Evolutionary conservation across 2,888 invertebrate species (phyloP), one percentile per base, ranked within the genome.

Genomic region (Cyclophora punctaria): DNA sequence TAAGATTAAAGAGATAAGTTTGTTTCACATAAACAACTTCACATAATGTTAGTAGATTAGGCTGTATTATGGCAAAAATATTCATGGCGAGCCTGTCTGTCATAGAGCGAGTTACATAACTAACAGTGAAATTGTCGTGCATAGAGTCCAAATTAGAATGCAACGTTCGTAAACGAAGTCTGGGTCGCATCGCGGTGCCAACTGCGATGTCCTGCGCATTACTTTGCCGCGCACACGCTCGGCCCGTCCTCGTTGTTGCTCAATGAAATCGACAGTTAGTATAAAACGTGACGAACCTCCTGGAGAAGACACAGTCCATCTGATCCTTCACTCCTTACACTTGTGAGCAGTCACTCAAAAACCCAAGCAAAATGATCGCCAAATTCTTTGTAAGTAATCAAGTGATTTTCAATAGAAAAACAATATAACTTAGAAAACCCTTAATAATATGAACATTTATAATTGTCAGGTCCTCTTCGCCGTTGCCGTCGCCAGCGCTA

Each of bases 301-400:
- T 72, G 71, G 69, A 78, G 74, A 82, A 71, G 67, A 66, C 78
- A 86, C 85, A 87, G 82, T 86, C 73, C 68, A 78, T 71, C 66
- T 67, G 64, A 53, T 73, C 69, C 68, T 69, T 71, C 74, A 65
- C 66, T 66, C 65, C 68, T 69, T 51, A 49, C 69, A 75, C 71
- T 67, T 66, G 79, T 78, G 77, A 84, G 86, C 85, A 86, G 87
- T 87, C 86, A 86, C 84, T 66, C 20, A 56, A 44, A 56, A 70
- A 58, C 62, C 64, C 70, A 75, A 80, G 80, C 78, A 86, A 75
- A 86, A 88, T 88, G 88, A 83, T 88, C 80, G 85, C 86, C 86
- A 87, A 87, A 81, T 84, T 86, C 77, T 67, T 85, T 73, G 88
- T 88, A 64, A 87, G 88, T 61, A 20, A 20, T 20, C 20, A 20